Percentiles rank a stretch among this genome's conserved stretches.
Evolutionary conservation across 1,140 invertebrate genomes (phyloP).

Genomic region (Drosophila mojavensis): DNA sequence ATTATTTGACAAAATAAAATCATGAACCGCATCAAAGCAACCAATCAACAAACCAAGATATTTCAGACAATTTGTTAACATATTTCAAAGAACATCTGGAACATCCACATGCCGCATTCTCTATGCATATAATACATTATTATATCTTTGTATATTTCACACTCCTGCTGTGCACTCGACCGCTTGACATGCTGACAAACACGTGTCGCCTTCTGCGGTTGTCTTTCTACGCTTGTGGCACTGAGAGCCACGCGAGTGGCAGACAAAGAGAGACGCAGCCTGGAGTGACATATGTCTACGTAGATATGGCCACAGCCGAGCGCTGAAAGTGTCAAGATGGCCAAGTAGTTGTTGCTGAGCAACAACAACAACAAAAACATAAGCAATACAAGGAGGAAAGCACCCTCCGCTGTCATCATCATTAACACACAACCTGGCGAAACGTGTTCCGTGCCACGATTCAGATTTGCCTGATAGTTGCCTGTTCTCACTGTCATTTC

Average conservation of each 20-base stretch:
- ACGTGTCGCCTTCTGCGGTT: constrained; percentile 32
- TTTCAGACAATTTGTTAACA: constrained; percentile 4
- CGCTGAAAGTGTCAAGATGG: constrained; percentile 46
- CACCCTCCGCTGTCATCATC: constrained; percentile 45
- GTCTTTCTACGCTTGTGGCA: constrained; percentile 9
- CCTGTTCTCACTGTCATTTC: constrained; percentile 25
- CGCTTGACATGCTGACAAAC: constrained; percentile 44
- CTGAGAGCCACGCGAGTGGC: neutral
- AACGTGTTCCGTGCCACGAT: constrained; percentile 23
- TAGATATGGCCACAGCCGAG: constrained; percentile 25
- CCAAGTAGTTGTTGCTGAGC: constrained; percentile 16
- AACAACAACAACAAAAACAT: constrained; percentile 9
- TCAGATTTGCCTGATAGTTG: constrained; percentile 41
- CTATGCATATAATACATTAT: constrained; percentile 9
- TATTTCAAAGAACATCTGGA: neutral
- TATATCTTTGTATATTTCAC: constrained; percentile 20
- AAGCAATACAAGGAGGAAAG: constrained; percentile 1
- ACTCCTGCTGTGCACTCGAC: constrained; percentile 33
- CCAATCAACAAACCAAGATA: constrained; percentile 3
- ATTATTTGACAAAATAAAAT: neutral
- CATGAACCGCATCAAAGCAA: neutral
- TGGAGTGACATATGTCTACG: constrained; percentile 40
- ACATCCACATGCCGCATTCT: neutral
- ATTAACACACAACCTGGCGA: constrained; percentile 32
- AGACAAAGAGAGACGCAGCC: neutral